Evolutionary conservation across 2,113 vertebrate species (phyloP).

Genomic region (Cochlearius cochlearius): DNA sequence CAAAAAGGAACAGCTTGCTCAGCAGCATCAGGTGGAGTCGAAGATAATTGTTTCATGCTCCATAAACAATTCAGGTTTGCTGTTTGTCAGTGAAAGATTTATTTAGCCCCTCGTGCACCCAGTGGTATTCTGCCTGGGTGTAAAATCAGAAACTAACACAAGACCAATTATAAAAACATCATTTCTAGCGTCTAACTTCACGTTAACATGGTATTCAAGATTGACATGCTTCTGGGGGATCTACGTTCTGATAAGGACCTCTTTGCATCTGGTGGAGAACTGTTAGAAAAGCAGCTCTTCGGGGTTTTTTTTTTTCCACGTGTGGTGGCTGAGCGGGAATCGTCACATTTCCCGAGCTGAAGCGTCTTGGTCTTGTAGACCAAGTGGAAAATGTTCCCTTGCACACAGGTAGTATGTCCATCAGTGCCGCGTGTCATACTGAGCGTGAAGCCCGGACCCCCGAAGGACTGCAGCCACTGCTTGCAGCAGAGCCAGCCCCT

Average conservation of each 20-base stretch:
- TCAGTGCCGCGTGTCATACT: fast-evolving
- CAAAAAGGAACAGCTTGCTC: constrained; percentile 32
- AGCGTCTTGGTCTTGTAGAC: neutral
- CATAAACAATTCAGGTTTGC: neutral
- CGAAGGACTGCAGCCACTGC: too few relatives aligned
- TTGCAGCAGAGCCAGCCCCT: neutral
- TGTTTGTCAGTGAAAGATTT: neutral
- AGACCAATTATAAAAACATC: neutral
- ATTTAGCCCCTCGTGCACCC: neutral
- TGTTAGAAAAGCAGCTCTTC: neutral
- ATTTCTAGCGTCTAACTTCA: neutral
- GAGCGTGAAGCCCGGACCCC: neutral
- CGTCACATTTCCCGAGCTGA: neutral
- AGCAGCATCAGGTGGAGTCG: constrained; percentile 31
- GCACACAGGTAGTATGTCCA: too few relatives aligned
- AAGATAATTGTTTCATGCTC: constrained; percentile 25
- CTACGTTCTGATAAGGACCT: neutral
- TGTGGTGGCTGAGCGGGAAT: neutral
- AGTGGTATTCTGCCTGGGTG: neutral
- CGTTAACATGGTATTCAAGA: neutral
- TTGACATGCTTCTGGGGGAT: neutral
- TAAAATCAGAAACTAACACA: neutral
- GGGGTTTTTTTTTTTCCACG: neutral
- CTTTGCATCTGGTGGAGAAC: neutral
- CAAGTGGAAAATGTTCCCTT: neutral